Evolutionary conservation across 2,797 vertebrate genomes (phyloP), one percentile per base, ranked within the genome.

Genomic region (Tangara arthus): DNA sequence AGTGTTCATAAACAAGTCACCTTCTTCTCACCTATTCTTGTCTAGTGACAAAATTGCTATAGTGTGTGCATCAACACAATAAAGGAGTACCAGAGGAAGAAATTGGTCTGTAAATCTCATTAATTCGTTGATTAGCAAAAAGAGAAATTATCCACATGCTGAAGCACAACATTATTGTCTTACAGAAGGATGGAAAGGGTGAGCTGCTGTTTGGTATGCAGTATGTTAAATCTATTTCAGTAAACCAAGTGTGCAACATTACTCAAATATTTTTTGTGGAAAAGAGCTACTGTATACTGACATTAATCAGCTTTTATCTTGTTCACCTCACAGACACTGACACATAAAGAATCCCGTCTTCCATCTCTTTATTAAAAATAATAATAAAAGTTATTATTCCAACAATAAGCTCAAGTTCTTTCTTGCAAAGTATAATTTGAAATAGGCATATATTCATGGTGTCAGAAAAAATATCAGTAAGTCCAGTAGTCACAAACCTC

Each of bases 161-260:
- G 78, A 89, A 91, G 90, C 82, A 88, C 65, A 91, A 90, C 44
- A 87, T 81, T 78, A 83, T 90, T 91, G 28, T 88, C 32, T 88
- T 69, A 19, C 6, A 83, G 61, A 92, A 95, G 66, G 76, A 57
- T 35, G 59, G 16, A 61, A 90, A 78, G 57, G 18, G 35, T 79
- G 46, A 92, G n/a, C 13, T 80, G 34, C 46, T 93, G 16, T 47
- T 95, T 88, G 35, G 21, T 84, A 90, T 88, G 88, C 65, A 84
- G 50, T 18, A 75, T 65, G 55, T 26, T 76, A 88, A 69, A 32
- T 68, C 28, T 21, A 32, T 94, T 91, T 94, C 26, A 52, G 42
- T 37, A 86, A 86, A 35, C 5, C 9, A 78, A 81, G 50, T 93
- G 42, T 81, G 39, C 4, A 88, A 61, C 28, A 65, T 88, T 79